These are phyloP conservation scores for Oxytorus armatus DNA, from an alignment of 2,888 invertebrate genomes.

Conservation along the genomic window DNA sequence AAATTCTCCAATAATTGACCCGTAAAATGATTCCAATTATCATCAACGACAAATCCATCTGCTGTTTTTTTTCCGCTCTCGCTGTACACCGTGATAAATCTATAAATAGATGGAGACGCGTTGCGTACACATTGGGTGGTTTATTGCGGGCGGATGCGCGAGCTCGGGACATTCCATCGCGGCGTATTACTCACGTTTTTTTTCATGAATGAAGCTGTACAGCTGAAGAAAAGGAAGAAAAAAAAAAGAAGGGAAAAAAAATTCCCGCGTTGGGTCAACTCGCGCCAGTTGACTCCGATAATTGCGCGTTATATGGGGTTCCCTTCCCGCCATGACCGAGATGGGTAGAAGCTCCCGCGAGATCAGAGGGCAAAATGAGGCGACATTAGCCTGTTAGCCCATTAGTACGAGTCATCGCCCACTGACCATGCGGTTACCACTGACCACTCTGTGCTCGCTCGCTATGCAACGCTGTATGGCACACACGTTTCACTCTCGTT, in stretches of 20 bases:
- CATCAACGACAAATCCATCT: not conserved
- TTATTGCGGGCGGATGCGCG: conserved; percentile 47
- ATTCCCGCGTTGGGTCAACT: conserved; percentile 76
- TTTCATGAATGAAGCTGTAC: conserved; percentile 66
- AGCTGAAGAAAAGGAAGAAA: conserved; percentile 32
- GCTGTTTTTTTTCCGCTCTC: not conserved
- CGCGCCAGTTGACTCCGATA: conserved; percentile 82
- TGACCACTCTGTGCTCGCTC: conserved; percentile 54
- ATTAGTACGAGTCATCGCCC: conserved; percentile 78
- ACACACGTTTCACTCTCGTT: conserved; percentile 46
- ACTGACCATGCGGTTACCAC: conserved; percentile 72
- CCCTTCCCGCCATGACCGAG: conserved; percentile 29
- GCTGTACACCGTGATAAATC: conserved; percentile 6
- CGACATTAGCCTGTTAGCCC: conserved; percentile 81
- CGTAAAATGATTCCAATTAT: not conserved
- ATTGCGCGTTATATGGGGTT: conserved; percentile 75
- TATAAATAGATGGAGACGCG: conserved; percentile 45
- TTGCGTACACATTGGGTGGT: conserved; percentile 14
- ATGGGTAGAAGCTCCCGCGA: conserved; percentile 56
- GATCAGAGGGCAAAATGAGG: conserved; percentile 81
- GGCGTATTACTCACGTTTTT: conserved; percentile 48
- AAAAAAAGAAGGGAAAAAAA: conserved; percentile 44
- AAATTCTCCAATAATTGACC: not conserved
- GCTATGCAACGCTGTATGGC: conserved; percentile 46
- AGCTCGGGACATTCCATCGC: conserved; percentile 41